Evolutionary conservation across 2,888 invertebrate species (phyloP).

Genomic region (Zhuqinia jingwanae): DNA sequence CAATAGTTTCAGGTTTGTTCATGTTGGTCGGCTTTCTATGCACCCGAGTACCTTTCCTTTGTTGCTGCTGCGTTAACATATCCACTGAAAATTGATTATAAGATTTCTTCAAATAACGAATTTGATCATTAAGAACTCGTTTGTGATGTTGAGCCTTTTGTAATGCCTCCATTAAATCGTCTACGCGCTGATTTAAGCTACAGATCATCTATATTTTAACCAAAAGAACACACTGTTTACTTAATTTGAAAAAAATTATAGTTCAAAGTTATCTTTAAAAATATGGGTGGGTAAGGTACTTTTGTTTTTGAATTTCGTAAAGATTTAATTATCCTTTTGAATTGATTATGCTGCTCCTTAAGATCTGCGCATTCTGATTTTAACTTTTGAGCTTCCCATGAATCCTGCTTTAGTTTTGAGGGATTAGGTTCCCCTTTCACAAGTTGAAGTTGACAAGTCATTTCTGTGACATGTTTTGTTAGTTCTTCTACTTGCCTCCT

Average conservation of each 20-base stretch:
- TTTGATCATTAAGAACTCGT: slow-evolving; percentile 73
- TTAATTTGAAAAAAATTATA: no score
- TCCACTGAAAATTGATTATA: slow-evolving; percentile 74
- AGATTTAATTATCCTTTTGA: slow-evolving; percentile 38
- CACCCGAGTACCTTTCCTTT: background rate
- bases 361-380: slow-evolving; percentile 60
- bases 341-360: slow-evolving; percentile 50
- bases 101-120: slow-evolving; percentile 73
- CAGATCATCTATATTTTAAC: slow-evolving; percentile 50
- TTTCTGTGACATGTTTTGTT: slow-evolving; percentile 16
- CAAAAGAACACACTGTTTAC: background rate
- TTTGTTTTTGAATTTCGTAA: slow-evolving; percentile 63
- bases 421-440: background rate
- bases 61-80: background rate
- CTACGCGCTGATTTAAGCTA: slow-evolving; percentile 67
- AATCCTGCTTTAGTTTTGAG: background rate
- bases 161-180: slow-evolving; percentile 74
- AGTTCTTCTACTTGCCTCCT: slow-evolving; percentile 39
- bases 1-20: background rate
- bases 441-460: slow-evolving; percentile 15
- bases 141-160: slow-evolving; percentile 75
- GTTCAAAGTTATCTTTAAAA: no score
- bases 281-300: no score
- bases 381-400: slow-evolving; percentile 54
- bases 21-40: no score